Percentiles rank a stretch among this genome's conserved stretches.
phyloP scores from a whole-genome alignment of 2,888 invertebrate genomes.

The Trypoxylon attenuatum region DNA sequence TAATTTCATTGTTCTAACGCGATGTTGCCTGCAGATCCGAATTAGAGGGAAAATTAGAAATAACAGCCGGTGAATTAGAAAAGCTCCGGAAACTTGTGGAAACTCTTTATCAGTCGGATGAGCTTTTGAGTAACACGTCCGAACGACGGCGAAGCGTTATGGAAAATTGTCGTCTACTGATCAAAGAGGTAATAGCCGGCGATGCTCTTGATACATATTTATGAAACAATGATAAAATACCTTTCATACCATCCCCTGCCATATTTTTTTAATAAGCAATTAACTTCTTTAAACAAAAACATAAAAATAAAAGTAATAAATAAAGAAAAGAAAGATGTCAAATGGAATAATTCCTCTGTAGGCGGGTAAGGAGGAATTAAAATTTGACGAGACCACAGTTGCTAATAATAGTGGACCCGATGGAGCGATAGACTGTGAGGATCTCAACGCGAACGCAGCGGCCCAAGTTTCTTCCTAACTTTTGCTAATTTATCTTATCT shows the following conservation, averaged over 20 bases:
- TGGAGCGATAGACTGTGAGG: conserved; percentile 46
- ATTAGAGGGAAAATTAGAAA: conserved; percentile 67
- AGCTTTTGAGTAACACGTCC: conserved; percentile 55
- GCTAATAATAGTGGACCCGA: conserved; percentile 45
- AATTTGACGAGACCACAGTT: conserved; percentile 47
- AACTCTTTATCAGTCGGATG: conserved; percentile 56
- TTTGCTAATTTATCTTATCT: conserved; percentile 3
- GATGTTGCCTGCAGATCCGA: conserved; percentile 57
- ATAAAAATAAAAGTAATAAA: too few relatives aligned
- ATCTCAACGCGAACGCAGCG: conserved; percentile 56
- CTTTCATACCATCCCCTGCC: conserved; percentile 32
- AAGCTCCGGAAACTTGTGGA: conserved; percentile 60
- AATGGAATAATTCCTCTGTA: conserved; percentile 57
- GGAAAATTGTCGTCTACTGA: conserved; percentile 62
- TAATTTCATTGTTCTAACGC: neutral
- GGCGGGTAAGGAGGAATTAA: conserved; percentile 56
- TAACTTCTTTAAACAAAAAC: conserved; percentile 42
- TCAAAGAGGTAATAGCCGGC: conserved; percentile 60
- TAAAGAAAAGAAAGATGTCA: conserved; percentile 55
- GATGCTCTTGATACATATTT: conserved; percentile 48
- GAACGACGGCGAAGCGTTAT: conserved; percentile 61
- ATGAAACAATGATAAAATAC: conserved; percentile 35
- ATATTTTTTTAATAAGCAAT: conserved; percentile 38
- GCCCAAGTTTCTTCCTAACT: conserved; percentile 50
- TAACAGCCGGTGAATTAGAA: conserved; percentile 56